Conservation (phyloP, 2,888 invertebrate species). For the Ferrisia virgata region DNA sequence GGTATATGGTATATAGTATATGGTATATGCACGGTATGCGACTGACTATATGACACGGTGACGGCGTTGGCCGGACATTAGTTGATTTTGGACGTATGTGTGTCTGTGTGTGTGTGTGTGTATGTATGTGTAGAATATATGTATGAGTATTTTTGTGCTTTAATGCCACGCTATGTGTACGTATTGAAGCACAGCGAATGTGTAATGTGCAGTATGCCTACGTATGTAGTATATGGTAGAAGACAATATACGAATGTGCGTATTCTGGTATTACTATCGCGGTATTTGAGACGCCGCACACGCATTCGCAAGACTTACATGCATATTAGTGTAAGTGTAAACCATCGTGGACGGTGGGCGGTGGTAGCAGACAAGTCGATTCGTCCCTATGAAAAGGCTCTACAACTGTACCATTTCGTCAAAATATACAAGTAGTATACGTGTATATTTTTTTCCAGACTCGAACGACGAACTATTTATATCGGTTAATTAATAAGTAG, state of each 20-base stretch:
- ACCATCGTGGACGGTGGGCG: background rate
- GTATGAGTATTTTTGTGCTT: background rate
- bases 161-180: too few relatives aligned
- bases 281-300: background rate
- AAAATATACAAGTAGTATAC: too few relatives aligned
- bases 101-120: background rate
- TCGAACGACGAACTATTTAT: background rate
- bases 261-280: background rate
- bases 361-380: too few relatives aligned
- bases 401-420: background rate
- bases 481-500: constrained; percentile 14
- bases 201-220: background rate
- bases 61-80: background rate
- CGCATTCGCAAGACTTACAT: too few relatives aligned
- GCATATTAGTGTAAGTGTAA: background rate
- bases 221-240: background rate
- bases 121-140: background rate
- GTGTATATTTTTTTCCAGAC: constrained; percentile 10
- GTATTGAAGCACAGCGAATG: too few relatives aligned
- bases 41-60: background rate
- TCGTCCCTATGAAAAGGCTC: background rate
- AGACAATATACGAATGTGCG: background rate
- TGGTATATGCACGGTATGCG: background rate
- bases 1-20: background rate
- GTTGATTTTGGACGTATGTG: background rate